These are phyloP conservation scores for Balaenoptera acutorostrata DNA, from an alignment of 2,113 vertebrate species.

Conservation along the genomic window DNA sequence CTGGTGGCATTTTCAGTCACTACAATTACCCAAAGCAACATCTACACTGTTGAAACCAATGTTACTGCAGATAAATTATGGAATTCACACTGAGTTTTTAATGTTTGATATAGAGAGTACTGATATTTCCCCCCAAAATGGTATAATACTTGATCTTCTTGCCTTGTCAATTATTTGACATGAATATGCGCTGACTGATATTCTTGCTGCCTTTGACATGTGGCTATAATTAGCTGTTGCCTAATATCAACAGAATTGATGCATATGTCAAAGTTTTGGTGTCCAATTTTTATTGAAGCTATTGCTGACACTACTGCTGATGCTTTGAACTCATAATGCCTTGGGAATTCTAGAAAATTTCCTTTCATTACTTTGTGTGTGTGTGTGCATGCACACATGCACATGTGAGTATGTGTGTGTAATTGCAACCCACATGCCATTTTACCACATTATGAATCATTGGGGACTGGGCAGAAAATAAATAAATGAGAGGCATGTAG, in stretches of 20 bases:
- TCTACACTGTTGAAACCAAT: not conserved
- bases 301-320: not conserved
- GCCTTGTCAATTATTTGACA: not conserved
- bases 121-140: not conserved
- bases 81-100: not conserved
- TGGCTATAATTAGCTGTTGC: not conserved
- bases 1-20: not conserved
- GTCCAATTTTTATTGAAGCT: not conserved
- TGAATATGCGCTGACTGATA: not conserved
- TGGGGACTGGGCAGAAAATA: not conserved
- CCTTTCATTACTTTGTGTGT: not conserved
- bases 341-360: not conserved
- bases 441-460: not conserved
- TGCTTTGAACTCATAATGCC: not conserved
- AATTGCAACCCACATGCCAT: not conserved
- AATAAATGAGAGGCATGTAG: not conserved
- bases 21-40: not conserved
- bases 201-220: not conserved
- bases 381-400: rapidly evolving
- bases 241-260: not conserved
- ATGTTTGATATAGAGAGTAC: not conserved
- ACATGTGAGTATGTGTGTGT: not conserved
- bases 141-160: not conserved
- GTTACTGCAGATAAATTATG: not conserved
- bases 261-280: not conserved